Conservation (phyloP, 2,797 vertebrate species). For the Sebastes vulpes region DNA sequence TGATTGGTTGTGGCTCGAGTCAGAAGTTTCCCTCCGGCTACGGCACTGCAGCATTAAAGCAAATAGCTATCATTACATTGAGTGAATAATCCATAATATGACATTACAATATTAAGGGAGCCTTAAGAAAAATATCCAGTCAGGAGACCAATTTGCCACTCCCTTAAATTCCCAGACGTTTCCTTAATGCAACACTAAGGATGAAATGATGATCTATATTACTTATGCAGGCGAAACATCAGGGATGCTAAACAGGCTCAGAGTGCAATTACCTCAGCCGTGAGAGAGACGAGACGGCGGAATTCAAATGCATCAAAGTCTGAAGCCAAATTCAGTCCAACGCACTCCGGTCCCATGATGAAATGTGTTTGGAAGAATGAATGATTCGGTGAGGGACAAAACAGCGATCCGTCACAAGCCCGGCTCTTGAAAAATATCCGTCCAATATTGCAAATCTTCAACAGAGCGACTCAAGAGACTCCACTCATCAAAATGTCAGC, state of each 20-base stretch:
- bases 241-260: constrained; percentile 60
- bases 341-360: constrained; percentile 45
- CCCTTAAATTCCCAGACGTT: constrained; percentile 30
- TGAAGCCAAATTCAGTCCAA: constrained; percentile 54
- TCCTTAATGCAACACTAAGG: constrained; percentile 56
- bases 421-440: constrained; percentile 66
- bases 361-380: constrained; percentile 61
- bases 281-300: constrained; percentile 41
- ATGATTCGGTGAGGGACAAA: constrained; percentile 61
- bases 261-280: constrained; percentile 60
- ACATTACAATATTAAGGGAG: background rate
- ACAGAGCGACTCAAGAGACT: constrained; percentile 66
- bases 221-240: constrained; percentile 67
- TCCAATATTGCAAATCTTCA: constrained; percentile 73
- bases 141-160: constrained; percentile 39
- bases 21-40: background rate
- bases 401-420: constrained; percentile 58
- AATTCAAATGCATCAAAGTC: constrained; percentile 65
- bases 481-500: constrained; percentile 81
- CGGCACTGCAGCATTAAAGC: background rate
- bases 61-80: background rate
- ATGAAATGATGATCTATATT: constrained; percentile 65
- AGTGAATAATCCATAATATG: constrained; percentile 14
- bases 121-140: constrained; percentile 10
- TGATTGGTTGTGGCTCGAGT: background rate